Evolutionary conservation across 2,113 vertebrate genomes (phyloP).

Genomic region (Oncorhynchus tshawytscha): DNA sequence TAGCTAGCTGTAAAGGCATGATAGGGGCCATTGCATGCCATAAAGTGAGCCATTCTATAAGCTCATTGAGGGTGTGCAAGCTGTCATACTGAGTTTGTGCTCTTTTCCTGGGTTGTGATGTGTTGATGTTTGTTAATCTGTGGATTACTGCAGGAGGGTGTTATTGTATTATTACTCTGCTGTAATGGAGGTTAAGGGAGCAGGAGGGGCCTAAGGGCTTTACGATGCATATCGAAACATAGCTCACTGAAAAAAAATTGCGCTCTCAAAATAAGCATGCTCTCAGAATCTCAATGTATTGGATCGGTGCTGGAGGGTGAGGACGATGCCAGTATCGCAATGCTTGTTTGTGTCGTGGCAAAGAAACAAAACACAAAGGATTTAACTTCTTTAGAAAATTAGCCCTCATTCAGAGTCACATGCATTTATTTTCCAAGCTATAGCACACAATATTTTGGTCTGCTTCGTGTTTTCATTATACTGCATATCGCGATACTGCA

Average conservation of each 20-base stretch:
- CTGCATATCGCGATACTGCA: no score
- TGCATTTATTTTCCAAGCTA: no score
- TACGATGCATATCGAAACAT: neutral
- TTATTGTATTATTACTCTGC: constrained; percentile 2
- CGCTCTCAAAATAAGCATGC: neutral
- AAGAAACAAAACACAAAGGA: no score
- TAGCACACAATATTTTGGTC: no score
- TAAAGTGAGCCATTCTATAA: neutral
- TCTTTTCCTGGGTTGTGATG: neutral
- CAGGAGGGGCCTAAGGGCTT: neutral
- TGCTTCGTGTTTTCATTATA: no score
- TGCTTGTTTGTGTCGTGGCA: no score
- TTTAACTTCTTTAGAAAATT: no score
- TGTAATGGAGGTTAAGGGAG: constrained; percentile 9
- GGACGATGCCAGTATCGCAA: no score
- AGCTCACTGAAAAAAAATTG: neutral
- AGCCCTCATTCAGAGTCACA: no score
- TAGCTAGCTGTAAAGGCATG: neutral
- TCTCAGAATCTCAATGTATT: neutral
- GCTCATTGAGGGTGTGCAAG: no score
- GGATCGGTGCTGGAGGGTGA: no score
- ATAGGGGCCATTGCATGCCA: neutral
- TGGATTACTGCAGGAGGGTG: neutral
- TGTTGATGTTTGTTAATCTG: constrained; percentile 1
- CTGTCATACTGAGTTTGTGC: no score